A percentile compares a stretch with the other conserved stretches of the same genome.
phyloP scores from a whole-genome alignment of 2,888 invertebrate genomes.

The Tenthredo amoena region DNA sequence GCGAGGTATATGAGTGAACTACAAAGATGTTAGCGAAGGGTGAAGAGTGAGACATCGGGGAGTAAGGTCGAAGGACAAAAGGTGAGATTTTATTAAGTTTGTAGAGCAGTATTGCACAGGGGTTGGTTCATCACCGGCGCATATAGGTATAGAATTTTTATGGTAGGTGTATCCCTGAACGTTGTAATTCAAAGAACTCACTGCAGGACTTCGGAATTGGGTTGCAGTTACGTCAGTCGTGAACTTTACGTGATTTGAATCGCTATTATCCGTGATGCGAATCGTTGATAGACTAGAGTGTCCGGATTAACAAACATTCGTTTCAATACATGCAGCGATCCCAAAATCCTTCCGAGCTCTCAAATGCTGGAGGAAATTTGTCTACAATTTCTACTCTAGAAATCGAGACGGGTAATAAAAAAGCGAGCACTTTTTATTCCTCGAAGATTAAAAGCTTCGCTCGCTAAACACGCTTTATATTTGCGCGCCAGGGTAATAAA shows the following conservation, averaged over 20 bases:
- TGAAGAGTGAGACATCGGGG: slow-evolving; percentile 2
- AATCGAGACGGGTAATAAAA: background rate
- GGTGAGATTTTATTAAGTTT: slow-evolving; percentile 48
- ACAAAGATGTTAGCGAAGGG: slow-evolving; percentile 8
- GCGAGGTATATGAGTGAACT: background rate
- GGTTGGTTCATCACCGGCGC: background rate
- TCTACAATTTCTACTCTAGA: background rate
- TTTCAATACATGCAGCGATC: background rate
- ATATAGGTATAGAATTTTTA: slow-evolving; percentile 3
- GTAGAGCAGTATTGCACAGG: slow-evolving; percentile 15
- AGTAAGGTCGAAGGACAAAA: background rate
- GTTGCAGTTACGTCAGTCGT: slow-evolving; percentile 22
- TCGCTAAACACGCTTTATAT: background rate
- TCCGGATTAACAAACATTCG: slow-evolving; percentile 3
- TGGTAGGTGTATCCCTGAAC: background rate
- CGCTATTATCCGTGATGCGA: slow-evolving; percentile 1
- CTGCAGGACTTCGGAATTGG: background rate
- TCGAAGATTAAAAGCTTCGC: background rate
- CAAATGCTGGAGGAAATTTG: background rate
- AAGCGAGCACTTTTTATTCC: background rate
- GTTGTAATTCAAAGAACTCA: background rate
- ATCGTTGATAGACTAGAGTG: background rate
- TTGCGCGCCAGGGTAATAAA: background rate
- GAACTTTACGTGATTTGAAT: slow-evolving; percentile 37
- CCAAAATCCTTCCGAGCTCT: background rate